These are phyloP conservation scores for Volucella zonaria DNA, from an alignment of 2,888 invertebrate genomes.

Conservation along the genomic window DNA sequence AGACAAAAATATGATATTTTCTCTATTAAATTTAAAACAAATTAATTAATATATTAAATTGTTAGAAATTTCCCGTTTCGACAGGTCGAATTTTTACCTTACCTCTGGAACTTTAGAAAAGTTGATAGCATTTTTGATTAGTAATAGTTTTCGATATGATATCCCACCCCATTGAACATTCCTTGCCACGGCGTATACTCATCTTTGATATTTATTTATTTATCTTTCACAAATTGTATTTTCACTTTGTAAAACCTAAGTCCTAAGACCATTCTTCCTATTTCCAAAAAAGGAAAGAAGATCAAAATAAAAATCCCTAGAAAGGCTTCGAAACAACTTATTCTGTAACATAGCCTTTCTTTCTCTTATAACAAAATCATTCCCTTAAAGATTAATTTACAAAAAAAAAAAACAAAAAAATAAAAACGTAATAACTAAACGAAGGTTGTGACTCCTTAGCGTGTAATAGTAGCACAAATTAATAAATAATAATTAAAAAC, in stretches of 20 bases:
- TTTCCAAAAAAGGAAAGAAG: background rate
- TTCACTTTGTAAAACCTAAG: constrained; percentile 13
- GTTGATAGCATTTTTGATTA: constrained; percentile 20
- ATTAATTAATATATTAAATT: background rate
- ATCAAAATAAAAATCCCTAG: background rate
- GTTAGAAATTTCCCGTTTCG: constrained; percentile 33
- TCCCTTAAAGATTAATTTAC: constrained; percentile 50
- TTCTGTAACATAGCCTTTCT: background rate
- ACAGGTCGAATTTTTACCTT: constrained; percentile 9
- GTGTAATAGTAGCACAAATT: constrained; percentile 65
- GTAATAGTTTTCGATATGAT: constrained; percentile 1
- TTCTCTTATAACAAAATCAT: constrained; percentile 40
- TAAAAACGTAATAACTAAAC: constrained; percentile 55
- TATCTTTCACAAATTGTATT: constrained; percentile 38
- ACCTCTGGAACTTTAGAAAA: background rate
- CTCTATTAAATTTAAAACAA: background rate
- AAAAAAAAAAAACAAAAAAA: constrained; percentile 23
- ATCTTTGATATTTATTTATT: constrained; percentile 67
- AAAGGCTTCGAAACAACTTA: background rate
- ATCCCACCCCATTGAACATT: constrained; percentile 61
- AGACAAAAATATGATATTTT: constrained; percentile 27
- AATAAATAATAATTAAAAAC: constrained; percentile 75
- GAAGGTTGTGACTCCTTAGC: constrained; percentile 74
- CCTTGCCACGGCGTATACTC: constrained; percentile 37
- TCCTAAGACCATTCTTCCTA: background rate